Evolutionary conservation across 2,113 vertebrate species (phyloP).

Genomic region (Amphiprion ocellaris): DNA sequence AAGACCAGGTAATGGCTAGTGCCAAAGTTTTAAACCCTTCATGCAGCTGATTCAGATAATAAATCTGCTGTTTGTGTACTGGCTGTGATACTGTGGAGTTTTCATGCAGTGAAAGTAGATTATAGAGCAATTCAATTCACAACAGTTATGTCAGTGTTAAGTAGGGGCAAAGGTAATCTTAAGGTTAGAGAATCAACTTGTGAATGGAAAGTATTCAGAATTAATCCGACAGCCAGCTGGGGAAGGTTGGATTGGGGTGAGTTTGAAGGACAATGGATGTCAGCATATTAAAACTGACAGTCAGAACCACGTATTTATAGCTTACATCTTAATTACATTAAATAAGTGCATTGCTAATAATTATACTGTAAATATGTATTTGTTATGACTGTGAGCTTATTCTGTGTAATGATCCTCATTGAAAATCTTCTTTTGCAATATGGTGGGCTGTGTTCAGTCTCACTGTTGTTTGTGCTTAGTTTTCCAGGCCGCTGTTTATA

Average conservation of each 20-base stretch:
- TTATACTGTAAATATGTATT: not conserved
- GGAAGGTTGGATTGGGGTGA: constrained; percentile 13
- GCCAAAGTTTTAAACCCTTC: constrained; percentile 10
- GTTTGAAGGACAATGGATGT: not conserved
- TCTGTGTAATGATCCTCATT: not conserved
- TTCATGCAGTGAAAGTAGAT: constrained; percentile 20
- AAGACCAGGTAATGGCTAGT: not conserved
- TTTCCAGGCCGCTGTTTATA: not conserved
- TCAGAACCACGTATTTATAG: not conserved
- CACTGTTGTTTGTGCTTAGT: not conserved
- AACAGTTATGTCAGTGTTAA: constrained; percentile 14
- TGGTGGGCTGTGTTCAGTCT: not conserved
- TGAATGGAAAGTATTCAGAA: constrained; percentile 45
- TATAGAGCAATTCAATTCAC: constrained; percentile 31
- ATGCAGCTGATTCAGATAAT: not conserved
- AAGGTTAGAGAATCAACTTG: constrained; percentile 45
- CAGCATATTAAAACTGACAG: constrained; percentile 4
- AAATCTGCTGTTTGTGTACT: constrained; percentile 4
- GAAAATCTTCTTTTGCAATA: not conserved
- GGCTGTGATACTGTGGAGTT: constrained; percentile 3
- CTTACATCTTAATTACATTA: not conserved
- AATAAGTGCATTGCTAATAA: not conserved
- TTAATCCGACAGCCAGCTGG: constrained; percentile 37
- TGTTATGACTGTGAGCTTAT: not conserved
- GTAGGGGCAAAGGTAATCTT: constrained; percentile 23